Conservation (phyloP, 2,797 vertebrate genomes). For the Pipistrellus kuhlii region DNA sequence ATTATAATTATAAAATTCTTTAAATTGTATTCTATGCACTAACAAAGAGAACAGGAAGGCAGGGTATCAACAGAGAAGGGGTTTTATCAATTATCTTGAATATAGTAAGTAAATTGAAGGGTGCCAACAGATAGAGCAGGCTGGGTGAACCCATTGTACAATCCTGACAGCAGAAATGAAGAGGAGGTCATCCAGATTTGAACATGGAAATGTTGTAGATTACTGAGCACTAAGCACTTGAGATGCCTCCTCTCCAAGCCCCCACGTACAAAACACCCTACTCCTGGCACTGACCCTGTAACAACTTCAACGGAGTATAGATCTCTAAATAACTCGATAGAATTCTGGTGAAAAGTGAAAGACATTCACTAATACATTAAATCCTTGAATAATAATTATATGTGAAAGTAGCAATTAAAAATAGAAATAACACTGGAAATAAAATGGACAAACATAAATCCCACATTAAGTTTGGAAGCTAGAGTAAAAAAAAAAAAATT, state of each 20-base stretch:
- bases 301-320: neutral
- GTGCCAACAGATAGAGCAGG: neutral
- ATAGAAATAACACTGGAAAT: neutral
- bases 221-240: neutral
- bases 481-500: neutral
- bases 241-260: neutral
- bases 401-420: slow-evolving; percentile 11
- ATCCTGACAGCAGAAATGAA: neutral
- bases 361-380: neutral
- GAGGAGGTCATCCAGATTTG: slow-evolving; percentile 1
- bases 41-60: neutral
- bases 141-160: neutral
- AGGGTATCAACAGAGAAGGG: neutral
- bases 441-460: slow-evolving; percentile 10
- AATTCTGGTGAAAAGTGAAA: slow-evolving; percentile 30
- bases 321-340: neutral
- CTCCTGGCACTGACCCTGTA: neutral
- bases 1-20: neutral
- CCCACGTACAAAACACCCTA: neutral
- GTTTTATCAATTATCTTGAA: neutral
- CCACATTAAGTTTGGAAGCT: neutral
- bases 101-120: neutral
- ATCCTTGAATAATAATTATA: neutral
- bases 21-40: neutral
- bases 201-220: neutral